Conservation (phyloP, 1,140 invertebrate species). For the Sminthurides bifidus region DNA sequence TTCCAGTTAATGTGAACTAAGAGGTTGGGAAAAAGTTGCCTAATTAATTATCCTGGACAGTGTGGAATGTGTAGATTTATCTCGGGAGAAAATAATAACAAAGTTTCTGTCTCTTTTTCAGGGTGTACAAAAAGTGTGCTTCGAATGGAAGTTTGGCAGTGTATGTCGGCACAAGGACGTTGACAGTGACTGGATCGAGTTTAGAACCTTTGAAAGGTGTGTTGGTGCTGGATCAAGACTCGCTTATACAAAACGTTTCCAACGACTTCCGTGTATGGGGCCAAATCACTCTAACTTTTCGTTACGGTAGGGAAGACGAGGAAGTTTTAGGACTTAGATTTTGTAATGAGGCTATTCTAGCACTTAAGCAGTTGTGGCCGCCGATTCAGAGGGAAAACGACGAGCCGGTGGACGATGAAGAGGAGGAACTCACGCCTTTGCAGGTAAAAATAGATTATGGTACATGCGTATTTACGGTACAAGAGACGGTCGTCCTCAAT, state of each 20-base stretch:
- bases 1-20: too few species aligned
- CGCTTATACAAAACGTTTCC: slow-evolving; percentile 20
- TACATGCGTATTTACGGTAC: neutral
- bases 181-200: slow-evolving; percentile 18
- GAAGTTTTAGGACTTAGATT: slow-evolving; percentile 86
- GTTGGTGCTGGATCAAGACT: slow-evolving; percentile 28
- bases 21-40: too few species aligned
- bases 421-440: slow-evolving; percentile 47
- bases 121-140: slow-evolving; percentile 32
- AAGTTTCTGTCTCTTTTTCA: too few species aligned
- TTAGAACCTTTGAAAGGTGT: slow-evolving; percentile 29
- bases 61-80: too few species aligned
- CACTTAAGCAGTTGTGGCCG: slow-evolving; percentile 70
- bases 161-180: slow-evolving; percentile 29
- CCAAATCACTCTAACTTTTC: slow-evolving; percentile 72
- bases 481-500: neutral
- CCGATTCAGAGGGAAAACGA: slow-evolving; percentile 35
- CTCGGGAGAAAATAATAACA: too few species aligned
- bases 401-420: slow-evolving; percentile 20
- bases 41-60: too few species aligned
- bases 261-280: slow-evolving; percentile 38
- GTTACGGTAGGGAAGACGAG: slow-evolving; percentile 80
- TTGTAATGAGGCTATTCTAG: slow-evolving; percentile 80
- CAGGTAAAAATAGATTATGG: slow-evolving; percentile 44
- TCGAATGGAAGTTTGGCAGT: slow-evolving; percentile 31